Base-by-base conservation (phyloP, 2,797 vertebrate genomes). In the Acestrorhynchus altus region DNA sequence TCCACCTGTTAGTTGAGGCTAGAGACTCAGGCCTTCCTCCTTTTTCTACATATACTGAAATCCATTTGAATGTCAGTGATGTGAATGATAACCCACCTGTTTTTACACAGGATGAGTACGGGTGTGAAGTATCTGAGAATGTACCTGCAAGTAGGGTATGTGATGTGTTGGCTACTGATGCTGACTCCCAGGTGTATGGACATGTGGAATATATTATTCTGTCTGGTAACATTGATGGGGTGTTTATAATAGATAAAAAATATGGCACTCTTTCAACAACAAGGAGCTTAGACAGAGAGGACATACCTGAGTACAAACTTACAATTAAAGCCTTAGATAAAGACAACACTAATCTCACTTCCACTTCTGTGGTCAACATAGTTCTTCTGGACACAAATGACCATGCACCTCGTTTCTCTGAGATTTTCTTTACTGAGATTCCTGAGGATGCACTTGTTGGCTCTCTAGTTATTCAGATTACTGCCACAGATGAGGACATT, bases 11-110 rank as follows among this genome's bases (percentile, higher is more conserved):
- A 76, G 77, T 94, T 54, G 94, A 95, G 83, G 93, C 89, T 49
- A 89, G 93, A 85, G 92, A 95, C 65, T 87, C 91, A 4, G 92
- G 93, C 28, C 87, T 69, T 0, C 93, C 94, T n/a, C 94, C 94
- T 40, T 94, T 91, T 85, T 94, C 94, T 9, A 89, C 91, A 8
- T 94, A 92, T 81, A 79, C 72, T 40, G 88, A 91, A 88, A 84
- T 94, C 67, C 77, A 83, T 73, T 76, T 95, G 13, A 92, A 87
- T 70, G 78, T 94, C 65, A 89, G 51, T 15, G 92, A 95, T 54
- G 86, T 91, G 12, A 94, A 95, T 56, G 94, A 95, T 77, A 94
- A 94, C 81, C 61, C 83, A 3, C 94, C 94, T 15, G 86, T 88
- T 39, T 95, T 95, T 80, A 90, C 85, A 9, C 89, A 90, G 59